Evolutionary conservation across 2,113 vertebrate species (phyloP).

Genomic region (Grammomys surdaster): DNA sequence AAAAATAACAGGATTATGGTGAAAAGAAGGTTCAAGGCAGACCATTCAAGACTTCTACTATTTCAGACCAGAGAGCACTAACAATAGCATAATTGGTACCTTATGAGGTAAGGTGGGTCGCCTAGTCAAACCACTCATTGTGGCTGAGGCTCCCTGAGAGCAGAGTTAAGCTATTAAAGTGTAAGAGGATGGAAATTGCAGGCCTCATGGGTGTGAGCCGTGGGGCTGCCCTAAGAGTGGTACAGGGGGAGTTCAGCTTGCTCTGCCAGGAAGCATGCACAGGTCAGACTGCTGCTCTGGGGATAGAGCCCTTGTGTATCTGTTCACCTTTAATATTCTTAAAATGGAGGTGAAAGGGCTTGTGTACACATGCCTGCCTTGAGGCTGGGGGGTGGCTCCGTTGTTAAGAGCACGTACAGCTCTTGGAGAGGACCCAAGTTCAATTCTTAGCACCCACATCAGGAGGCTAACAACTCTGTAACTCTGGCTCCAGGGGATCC

Average conservation of each 20-base stretch:
- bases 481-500: not conserved
- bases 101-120: constrained; percentile 53
- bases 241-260: not conserved
- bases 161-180: constrained; percentile 34
- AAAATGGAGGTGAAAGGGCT: constrained; percentile 8
- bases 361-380: not conserved
- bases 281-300: not conserved
- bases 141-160: constrained; percentile 33
- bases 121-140: constrained; percentile 16
- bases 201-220: not conserved
- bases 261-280: not conserved
- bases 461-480: not conserved
- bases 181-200: not conserved
- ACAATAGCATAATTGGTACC: constrained; percentile 69
- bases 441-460: not conserved
- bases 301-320: not conserved
- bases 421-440: not conserved
- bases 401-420: not conserved
- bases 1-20: constrained; percentile 69
- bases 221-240: not conserved
- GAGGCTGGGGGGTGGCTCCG: not conserved
- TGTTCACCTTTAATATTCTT: constrained; percentile 38
- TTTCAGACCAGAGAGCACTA: constrained; percentile 70
- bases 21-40: constrained; percentile 60
- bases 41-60: constrained; percentile 50